Evolutionary conservation across 2,797 vertebrate genomes (phyloP).

Genomic region (Gallinago nigripennis): DNA sequence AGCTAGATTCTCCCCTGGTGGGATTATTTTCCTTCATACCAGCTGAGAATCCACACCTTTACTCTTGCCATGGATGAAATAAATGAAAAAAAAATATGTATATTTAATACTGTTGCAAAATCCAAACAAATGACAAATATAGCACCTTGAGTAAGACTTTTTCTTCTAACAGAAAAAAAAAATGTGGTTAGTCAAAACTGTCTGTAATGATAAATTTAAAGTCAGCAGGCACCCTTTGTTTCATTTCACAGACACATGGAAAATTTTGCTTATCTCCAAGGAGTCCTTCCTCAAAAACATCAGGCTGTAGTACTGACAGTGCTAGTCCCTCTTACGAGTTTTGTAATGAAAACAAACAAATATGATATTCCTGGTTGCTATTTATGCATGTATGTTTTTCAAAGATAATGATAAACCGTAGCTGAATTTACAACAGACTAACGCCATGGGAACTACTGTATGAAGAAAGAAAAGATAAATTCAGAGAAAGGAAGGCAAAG

Average conservation of each 20-base stretch:
- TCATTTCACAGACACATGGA: slow-evolving; percentile 19
- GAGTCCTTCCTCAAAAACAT: slow-evolving; percentile 10
- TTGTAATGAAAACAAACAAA: slow-evolving; percentile 36
- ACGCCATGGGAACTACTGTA: slow-evolving; percentile 15
- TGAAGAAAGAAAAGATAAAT: slow-evolving; percentile 49
- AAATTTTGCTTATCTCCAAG: slow-evolving; percentile 34
- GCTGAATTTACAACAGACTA: slow-evolving; percentile 12
- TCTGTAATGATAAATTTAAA: background rate
- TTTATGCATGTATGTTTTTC: slow-evolving; percentile 32
- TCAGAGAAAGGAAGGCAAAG: slow-evolving; percentile 26
- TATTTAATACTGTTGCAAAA: background rate
- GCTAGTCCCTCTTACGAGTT: background rate
- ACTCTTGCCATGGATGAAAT: background rate
- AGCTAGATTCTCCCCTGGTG: background rate
- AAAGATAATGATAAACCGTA: slow-evolving; percentile 12
- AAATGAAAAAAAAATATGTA: background rate
- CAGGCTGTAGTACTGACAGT: background rate
- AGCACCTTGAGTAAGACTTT: background rate
- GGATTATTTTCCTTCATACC: background rate
- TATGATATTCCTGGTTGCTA: background rate
- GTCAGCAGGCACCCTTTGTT: background rate
- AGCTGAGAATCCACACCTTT: background rate
- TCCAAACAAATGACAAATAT: background rate
- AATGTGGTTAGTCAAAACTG: background rate
- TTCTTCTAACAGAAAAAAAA: background rate